Evolutionary conservation across 2,888 invertebrate species (phyloP).

Genomic region (Dryocosmus kuriphilus): DNA sequence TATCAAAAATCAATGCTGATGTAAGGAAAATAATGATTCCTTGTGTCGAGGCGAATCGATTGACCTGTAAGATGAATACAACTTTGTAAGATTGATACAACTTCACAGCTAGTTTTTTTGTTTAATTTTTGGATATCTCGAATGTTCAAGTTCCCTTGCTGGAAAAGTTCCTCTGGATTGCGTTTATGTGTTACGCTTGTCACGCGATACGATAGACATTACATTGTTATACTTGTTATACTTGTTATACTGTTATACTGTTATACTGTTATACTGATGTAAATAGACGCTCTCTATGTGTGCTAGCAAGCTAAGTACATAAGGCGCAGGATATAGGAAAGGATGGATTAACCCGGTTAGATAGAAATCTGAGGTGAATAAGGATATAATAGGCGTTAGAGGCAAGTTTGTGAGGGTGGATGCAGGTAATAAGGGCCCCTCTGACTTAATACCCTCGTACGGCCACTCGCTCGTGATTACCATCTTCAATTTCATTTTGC

Average conservation of each 20-base stretch:
- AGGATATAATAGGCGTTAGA: background rate
- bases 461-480: constrained; percentile 20
- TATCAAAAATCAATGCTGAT: too few species aligned
- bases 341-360: constrained; percentile 71
- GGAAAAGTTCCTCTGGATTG: background rate
- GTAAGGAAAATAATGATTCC: too few species aligned
- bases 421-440: constrained; percentile 20
- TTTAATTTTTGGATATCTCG: too few species aligned
- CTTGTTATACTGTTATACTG: background rate
- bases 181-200: background rate
- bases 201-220: background rate
- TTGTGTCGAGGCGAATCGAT: too few species aligned
- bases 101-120: too few species aligned
- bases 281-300: background rate
- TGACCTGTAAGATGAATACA: too few species aligned
- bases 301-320: background rate
- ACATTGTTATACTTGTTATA: background rate
- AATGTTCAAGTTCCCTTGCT: background rate
- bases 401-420: background rate
- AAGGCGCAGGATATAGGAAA: constrained; percentile 50
- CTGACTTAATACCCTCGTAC: background rate
- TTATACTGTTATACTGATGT: background rate
- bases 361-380: constrained; percentile 51
- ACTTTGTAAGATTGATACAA: too few species aligned
- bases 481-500: constrained; percentile 38